Percentiles rank a stretch among this genome's conserved stretches.
Evolutionary conservation across 2,888 invertebrate species (phyloP).

Genomic region (Melieria omissa): DNA sequence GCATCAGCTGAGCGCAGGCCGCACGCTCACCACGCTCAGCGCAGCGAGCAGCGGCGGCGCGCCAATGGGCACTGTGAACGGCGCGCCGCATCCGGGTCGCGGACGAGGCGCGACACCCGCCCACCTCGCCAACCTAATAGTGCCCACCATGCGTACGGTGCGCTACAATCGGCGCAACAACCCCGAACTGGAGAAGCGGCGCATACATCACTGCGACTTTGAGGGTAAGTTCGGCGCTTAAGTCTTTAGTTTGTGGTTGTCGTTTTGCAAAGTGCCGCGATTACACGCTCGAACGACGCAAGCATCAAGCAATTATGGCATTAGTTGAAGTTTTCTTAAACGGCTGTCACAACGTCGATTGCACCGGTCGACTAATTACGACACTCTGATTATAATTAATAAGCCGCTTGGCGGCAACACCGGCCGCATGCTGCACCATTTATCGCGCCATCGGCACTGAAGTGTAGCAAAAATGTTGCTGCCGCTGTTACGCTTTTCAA

Average conservation of each 20-base stretch:
- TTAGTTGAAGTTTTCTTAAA: no score
- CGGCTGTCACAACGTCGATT: neutral
- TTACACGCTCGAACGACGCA: no score
- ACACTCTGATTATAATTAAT: constrained; percentile 14
- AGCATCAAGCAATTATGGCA: no score
- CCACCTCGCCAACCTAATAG: constrained; percentile 62
- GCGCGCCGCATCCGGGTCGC: constrained; percentile 41
- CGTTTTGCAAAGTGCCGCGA: neutral
- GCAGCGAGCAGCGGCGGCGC: constrained; percentile 39
- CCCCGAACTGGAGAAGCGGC: constrained; percentile 93
- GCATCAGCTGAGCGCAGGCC: constrained; percentile 51
- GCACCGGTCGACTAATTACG: constrained; percentile 14
- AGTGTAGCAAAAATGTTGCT: neutral
- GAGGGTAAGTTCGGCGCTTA: constrained; percentile 72
- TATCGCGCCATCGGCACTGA: neutral
- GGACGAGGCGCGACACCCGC: constrained; percentile 54
- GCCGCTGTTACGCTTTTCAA: constrained; percentile 2
- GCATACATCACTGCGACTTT: constrained; percentile 97
- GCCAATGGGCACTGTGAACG: constrained; percentile 28
- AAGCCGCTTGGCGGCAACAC: neutral
- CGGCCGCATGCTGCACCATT: neutral
- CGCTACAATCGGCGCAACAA: constrained; percentile 96
- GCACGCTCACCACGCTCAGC: constrained; percentile 52
- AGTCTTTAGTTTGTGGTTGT: constrained; percentile 12
- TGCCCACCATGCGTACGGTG: constrained; percentile 63